A percentile compares a stretch with the other conserved stretches of the same genome.
These are phyloP conservation scores for Upupa epops DNA, from an alignment of 2,113 vertebrate genomes.

Conservation along the genomic window DNA sequence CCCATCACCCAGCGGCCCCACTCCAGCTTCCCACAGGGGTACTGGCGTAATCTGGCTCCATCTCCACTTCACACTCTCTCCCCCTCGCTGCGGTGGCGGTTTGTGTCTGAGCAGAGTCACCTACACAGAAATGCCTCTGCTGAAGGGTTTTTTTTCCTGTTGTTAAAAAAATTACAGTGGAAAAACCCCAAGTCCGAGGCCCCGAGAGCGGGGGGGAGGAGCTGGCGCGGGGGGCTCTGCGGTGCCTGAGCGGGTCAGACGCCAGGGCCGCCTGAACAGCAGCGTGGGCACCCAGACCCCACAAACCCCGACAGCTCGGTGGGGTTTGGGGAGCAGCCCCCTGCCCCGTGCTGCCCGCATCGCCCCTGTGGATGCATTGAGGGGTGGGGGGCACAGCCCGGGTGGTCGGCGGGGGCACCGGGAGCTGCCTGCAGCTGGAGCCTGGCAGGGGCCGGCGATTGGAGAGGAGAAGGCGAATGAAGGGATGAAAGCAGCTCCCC, in stretches of 20 bases:
- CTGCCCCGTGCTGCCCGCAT: accelerated
- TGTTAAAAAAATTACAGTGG: not conserved
- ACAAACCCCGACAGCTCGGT: accelerated
- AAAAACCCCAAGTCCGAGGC: conserved; percentile 17
- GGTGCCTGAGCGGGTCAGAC: not conserved
- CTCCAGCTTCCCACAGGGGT: not conserved
- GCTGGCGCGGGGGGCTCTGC: not conserved
- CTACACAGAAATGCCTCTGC: not conserved
- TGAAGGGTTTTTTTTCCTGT: not conserved
- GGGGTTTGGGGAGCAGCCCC: not conserved
- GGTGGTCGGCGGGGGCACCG: not conserved
- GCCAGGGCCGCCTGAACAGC: accelerated
- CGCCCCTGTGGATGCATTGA: not conserved
- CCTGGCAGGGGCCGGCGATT: not conserved
- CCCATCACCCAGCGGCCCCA: not conserved
- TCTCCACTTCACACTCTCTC: conserved; percentile 39
- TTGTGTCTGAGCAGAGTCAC: conserved; percentile 37
- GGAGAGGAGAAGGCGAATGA: too few species aligned
- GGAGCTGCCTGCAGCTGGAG: not conserved
- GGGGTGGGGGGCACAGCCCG: not conserved
- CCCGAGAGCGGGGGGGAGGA: not conserved
- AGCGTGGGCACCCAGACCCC: accelerated
- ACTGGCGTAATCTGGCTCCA: not conserved
- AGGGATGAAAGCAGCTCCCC: not conserved
- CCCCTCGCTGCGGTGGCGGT: conserved; percentile 26